Evolutionary conservation across 2,888 invertebrate species (phyloP).

Genomic region (Clivina fossor): DNA sequence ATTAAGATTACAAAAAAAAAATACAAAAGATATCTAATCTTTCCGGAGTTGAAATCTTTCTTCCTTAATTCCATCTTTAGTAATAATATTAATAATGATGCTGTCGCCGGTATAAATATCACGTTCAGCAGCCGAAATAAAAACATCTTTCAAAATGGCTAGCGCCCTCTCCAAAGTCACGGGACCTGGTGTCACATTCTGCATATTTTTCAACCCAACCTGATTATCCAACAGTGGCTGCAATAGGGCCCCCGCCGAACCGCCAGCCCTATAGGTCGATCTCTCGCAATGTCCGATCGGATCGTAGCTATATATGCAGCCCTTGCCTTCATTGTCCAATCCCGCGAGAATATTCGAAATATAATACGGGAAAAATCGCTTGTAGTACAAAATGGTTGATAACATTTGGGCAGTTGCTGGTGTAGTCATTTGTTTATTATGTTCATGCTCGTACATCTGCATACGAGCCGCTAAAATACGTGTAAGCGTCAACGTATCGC

Average conservation of each 20-base stretch:
- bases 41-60: slow-evolving; percentile 76
- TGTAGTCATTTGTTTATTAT: slow-evolving; percentile 89
- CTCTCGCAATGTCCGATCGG: slow-evolving; percentile 95
- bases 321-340: slow-evolving; percentile 88
- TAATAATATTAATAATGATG: slow-evolving; percentile 82
- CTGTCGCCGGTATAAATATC: slow-evolving; percentile 97
- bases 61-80: slow-evolving; percentile 80
- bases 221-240: slow-evolving; percentile 97
- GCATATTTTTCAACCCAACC: slow-evolving; percentile 87
- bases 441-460: slow-evolving; percentile 95
- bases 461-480: slow-evolving; percentile 80
- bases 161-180: slow-evolving; percentile 80
- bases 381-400: slow-evolving; percentile 92
- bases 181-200: slow-evolving; percentile 64
- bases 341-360: slow-evolving; percentile 94
- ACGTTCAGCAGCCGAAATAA: slow-evolving; percentile 96
- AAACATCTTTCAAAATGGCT: slow-evolving; percentile 88
- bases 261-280: slow-evolving; percentile 82
- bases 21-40: slow-evolving; percentile 64
- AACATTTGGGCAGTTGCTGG: slow-evolving; percentile 94
- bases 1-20: slow-evolving; percentile 36
- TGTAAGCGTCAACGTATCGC: slow-evolving; percentile 90
- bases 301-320: slow-evolving; percentile 95
- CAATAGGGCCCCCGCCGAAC: slow-evolving; percentile 85
- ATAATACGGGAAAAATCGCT: slow-evolving; percentile 98